A percentile compares a stretch with the other conserved stretches of the same genome.
These are phyloP conservation scores for Dunckerocampus dactyliophorus DNA, from an alignment of 2,113 vertebrate genomes.

Conservation along the genomic window DNA sequence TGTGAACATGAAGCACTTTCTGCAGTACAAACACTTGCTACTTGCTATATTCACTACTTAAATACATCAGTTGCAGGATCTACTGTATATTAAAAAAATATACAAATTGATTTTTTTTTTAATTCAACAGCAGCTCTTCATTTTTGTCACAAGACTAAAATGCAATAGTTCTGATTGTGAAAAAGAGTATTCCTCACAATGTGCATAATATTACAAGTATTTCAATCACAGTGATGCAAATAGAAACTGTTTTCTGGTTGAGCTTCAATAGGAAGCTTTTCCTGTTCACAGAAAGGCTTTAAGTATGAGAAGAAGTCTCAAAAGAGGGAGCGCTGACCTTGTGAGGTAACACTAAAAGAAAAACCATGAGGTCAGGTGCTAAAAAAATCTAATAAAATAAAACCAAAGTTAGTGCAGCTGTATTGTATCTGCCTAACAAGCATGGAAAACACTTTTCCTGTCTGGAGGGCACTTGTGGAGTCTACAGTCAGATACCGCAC, in stretches of 20 bases:
- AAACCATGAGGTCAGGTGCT: conserved; percentile 19
- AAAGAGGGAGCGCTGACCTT: conserved; percentile 56
- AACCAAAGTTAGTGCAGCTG: conserved; percentile 32
- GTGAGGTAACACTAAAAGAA: conserved; percentile 37
- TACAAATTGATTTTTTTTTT: conserved; percentile 13
- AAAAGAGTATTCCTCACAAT: not conserved
- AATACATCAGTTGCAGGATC: conserved; percentile 1
- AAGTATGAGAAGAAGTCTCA: conserved; percentile 32
- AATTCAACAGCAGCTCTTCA: conserved; percentile 43
- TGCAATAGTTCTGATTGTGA: conserved; percentile 8
- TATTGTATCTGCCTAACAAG: conserved; percentile 41
- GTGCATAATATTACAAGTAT: conserved; percentile 18
- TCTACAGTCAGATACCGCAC: conserved; percentile 54
- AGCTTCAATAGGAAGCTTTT: conserved; percentile 51
- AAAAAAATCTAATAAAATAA: conserved; percentile 27
- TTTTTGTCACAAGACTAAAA: conserved; percentile 38
- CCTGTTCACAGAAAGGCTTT: conserved; percentile 32
- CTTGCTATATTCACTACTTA: conserved; percentile 2
- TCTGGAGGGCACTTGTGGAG: conserved; percentile 51
- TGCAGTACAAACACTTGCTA: not conserved
- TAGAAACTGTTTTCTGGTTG: conserved; percentile 52
- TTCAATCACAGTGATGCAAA: conserved; percentile 51
- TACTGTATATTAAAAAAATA: no score
- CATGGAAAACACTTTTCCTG: conserved; percentile 40
- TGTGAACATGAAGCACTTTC: conserved; percentile 27